These are phyloP conservation scores for Falco rusticolus DNA, from an alignment of 2,797 vertebrate species.

Conservation along the genomic window DNA sequence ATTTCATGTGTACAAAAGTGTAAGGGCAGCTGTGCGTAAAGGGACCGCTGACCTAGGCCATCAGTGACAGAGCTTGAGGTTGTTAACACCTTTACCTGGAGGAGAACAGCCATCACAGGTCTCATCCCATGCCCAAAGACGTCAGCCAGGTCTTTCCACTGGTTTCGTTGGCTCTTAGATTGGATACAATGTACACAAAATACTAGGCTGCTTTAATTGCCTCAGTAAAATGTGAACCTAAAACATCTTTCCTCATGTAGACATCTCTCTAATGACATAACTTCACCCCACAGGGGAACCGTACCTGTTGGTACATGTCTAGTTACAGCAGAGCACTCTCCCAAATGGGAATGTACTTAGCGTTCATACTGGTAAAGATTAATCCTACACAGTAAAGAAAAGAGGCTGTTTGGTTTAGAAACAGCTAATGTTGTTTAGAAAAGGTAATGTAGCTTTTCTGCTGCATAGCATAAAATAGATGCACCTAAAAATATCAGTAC, in stretches of 20 bases:
- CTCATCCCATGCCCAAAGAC: neutral
- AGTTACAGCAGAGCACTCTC: neutral
- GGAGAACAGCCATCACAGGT: neutral
- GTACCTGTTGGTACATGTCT: neutral
- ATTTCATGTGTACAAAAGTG: conserved; percentile 32
- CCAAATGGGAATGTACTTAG: neutral
- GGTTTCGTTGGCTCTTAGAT: neutral
- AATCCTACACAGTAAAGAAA: neutral
- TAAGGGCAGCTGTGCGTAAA: neutral
- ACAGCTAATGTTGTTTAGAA: neutral
- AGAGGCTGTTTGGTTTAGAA: neutral
- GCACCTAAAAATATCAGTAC: neutral
- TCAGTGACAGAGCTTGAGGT: neutral
- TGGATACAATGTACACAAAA: neutral
- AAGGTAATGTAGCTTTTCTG: neutral
- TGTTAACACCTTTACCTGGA: neutral
- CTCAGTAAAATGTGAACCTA: neutral
- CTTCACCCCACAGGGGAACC: neutral
- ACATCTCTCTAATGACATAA: neutral
- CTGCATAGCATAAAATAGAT: neutral
- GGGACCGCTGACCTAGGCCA: neutral
- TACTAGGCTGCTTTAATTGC: neutral
- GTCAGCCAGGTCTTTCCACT: neutral
- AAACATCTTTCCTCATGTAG: neutral
- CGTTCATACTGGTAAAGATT: neutral